Evolutionary conservation across 1,140 invertebrate species (phyloP), one percentile per base, ranked within the genome.

Genomic region (Neodiprion lecontei): DNA sequence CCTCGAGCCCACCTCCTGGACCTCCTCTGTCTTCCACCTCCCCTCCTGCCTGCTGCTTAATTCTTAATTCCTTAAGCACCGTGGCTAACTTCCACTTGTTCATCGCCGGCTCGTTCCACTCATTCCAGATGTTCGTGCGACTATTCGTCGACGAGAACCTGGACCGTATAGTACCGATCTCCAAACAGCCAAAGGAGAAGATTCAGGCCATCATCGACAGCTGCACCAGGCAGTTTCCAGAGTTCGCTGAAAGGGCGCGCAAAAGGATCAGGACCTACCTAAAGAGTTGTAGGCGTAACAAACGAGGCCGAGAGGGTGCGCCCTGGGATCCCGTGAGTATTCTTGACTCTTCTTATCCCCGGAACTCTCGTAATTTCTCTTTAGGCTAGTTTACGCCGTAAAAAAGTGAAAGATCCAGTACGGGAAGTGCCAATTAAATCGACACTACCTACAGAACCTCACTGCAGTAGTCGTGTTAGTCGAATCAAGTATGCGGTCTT

Each of bases 121-220:
- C 49, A 61, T 49, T 81, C 78, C 91, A 99, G 97, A 98, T 99
- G 97, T 98, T 99, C 88, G 97, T 98, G 50, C 93, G 97, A 48
- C 90, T 98, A 72, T 99, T 99, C 88, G 97, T 98, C 66, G 97
- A 99, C 86, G 97, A 99, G 90, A 98, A 98, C 87, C 89, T 98
- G 79, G 97, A 99, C 84, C 92, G 97, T 82, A 97, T 97, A 89
- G 96, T 98, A 75, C 97, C 97, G 70, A 99, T 98, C 82, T 98
- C 96, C 48, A 98, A 98, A 85, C 97, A 99, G 88, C 97, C 97
- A 7, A 98, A 98, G 86, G 97, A 98, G 85, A 99, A 98, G 90
- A 97, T 99, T 77, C 97, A 98, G 85, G 97, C 97, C 10, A 99
- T 99, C 83, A 97, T 99, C 79, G 97, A 99, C 84, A 98, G 97